Evolutionary conservation across 2,888 invertebrate species (phyloP).

Genomic region (Lycia hirtaria): DNA sequence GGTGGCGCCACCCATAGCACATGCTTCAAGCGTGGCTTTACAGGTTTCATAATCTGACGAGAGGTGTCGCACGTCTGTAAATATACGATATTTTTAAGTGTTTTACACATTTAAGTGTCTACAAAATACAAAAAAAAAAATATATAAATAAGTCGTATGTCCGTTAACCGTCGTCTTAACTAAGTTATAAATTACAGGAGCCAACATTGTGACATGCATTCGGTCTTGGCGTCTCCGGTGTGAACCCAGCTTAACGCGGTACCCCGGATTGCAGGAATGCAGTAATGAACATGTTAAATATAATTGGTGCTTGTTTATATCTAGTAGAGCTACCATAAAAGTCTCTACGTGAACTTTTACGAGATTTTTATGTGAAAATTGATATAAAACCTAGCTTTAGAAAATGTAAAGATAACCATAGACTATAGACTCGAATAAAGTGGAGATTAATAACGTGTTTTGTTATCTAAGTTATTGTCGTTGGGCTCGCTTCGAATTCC

Average conservation of each 20-base stretch:
- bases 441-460: conserved; percentile 31
- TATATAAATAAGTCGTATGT: too few relatives aligned
- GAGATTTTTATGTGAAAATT: conserved; percentile 37
- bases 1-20: too few relatives aligned
- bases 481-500: conserved; percentile 8
- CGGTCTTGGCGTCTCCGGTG: background rate
- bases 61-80: too few relatives aligned
- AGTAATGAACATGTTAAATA: conserved; percentile 51
- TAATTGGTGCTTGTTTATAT: conserved; percentile 64
- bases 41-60: too few relatives aligned
- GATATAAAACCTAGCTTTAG: conserved; percentile 28
- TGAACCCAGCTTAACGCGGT: background rate
- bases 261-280: conserved; percentile 28
- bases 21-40: too few relatives aligned
- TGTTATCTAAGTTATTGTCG: conserved; percentile 33
- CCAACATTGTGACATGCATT: too few relatives aligned
- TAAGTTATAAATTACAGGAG: too few relatives aligned
- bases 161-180: too few relatives aligned
- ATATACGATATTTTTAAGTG: too few relatives aligned
- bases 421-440: conserved; percentile 13
- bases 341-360: conserved; percentile 49
- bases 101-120: too few relatives aligned
- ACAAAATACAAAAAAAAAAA: too few relatives aligned
- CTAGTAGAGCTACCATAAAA: conserved; percentile 58
- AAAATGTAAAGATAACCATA: conserved; percentile 14